Conservation (phyloP, 2,797 vertebrate genomes). For the Vultur gryphus region DNA sequence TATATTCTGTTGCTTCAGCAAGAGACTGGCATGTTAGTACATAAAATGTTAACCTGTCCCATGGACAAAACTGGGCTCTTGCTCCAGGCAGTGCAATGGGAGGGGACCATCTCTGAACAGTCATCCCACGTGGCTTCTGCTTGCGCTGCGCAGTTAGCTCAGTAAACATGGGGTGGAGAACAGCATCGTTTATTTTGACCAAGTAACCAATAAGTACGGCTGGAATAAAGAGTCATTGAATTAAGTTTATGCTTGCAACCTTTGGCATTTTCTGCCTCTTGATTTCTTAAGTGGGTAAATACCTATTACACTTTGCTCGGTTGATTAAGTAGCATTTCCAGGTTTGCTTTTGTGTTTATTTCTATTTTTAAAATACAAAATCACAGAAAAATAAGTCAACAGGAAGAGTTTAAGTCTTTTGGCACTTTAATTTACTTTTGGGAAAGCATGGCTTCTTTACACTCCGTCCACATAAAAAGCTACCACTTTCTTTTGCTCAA, state of each 20-base stretch:
- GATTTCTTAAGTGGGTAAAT: conserved; percentile 1
- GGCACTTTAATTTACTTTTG: neutral
- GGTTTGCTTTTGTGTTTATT: neutral
- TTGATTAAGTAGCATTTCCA: neutral
- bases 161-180: neutral
- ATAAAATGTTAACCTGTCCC: neutral
- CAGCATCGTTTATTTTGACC: neutral
- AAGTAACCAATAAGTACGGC: neutral
- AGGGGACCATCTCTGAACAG: neutral
- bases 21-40: neutral
- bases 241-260: neutral
- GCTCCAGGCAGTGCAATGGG: neutral
- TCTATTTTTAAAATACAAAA: neutral
- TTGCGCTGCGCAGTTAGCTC: neutral
- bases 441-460: neutral
- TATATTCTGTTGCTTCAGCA: neutral
- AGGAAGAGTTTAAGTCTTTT: neutral
- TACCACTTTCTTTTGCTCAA: neutral
- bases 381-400: neutral
- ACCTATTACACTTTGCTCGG: neutral
- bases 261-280: neutral
- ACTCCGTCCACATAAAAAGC: neutral
- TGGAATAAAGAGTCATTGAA: neutral
- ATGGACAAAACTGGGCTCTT: neutral
- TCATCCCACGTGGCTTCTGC: neutral